Conservation (phyloP, 2,888 invertebrate genomes). For the Brachypalpus laphriformis region DNA sequence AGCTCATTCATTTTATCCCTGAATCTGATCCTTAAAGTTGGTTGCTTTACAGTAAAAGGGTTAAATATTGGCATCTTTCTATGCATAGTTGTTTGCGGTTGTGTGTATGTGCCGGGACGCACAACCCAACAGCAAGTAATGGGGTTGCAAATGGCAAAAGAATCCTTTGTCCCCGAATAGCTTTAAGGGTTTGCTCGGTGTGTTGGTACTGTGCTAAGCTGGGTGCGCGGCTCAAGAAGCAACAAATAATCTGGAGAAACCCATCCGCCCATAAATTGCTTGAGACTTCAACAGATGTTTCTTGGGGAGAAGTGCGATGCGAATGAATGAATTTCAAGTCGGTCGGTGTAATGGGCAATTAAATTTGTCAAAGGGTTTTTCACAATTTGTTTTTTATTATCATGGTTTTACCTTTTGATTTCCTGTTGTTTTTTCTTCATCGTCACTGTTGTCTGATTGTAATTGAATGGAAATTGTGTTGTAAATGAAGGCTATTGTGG, state of each 20-base stretch:
- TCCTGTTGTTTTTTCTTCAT: neutral
- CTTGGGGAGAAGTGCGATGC: constrained; percentile 50
- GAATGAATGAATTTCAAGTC: constrained; percentile 72
- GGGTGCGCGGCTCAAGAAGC: constrained; percentile 62
- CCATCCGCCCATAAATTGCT: constrained; percentile 67
- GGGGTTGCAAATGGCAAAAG: constrained; percentile 67
- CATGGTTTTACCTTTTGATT: constrained; percentile 59
- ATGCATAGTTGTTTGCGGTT: constrained; percentile 55
- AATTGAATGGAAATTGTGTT: neutral
- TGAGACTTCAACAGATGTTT: constrained; percentile 74
- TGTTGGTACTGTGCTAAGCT: constrained; percentile 13
- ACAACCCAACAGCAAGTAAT: constrained; percentile 44
- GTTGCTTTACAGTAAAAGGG: constrained; percentile 47
- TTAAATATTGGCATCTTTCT: constrained; percentile 70
- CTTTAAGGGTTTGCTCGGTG: constrained; percentile 56
- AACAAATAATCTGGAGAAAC: constrained; percentile 71
- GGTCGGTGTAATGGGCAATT: constrained; percentile 71
- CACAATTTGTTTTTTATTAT: constrained; percentile 51
- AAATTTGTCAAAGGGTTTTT: constrained; percentile 70
- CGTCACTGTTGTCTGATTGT: neutral
- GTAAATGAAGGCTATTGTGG: too few relatives aligned
- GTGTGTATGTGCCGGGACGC: constrained; percentile 39
- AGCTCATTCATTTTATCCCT: constrained; percentile 67
- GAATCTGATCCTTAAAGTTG: constrained; percentile 73
- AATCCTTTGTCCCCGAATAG: constrained; percentile 68